Evolutionary conservation across 2,113 vertebrate genomes (phyloP).

Genomic region (Cercopithecus mona): DNA sequence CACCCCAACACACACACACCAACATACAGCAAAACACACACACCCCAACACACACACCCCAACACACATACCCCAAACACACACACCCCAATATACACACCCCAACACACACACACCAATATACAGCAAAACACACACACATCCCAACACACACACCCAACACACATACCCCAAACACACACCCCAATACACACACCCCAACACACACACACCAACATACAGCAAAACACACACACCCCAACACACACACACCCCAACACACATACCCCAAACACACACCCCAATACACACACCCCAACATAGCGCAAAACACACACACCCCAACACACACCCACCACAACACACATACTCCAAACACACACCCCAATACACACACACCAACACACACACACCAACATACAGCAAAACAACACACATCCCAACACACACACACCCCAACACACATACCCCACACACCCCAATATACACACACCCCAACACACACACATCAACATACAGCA

Average conservation of each 20-base stretch:
- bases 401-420: neutral
- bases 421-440: neutral
- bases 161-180: neutral
- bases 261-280: neutral
- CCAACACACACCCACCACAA: neutral
- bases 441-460: neutral
- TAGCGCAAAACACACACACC: neutral
- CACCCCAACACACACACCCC: neutral
- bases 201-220: neutral
- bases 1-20: too few relatives aligned
- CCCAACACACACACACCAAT: rapidly evolving
- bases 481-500: too few relatives aligned
- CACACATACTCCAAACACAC: neutral
- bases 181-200: too few relatives aligned
- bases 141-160: neutral
- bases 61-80: neutral
- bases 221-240: neutral
- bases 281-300: neutral
- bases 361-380: too few relatives aligned
- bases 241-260: neutral
- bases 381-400: neutral
- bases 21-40: too few relatives aligned
- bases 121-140: neutral
- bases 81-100: too few relatives aligned
- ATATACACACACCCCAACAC: neutral